These are phyloP conservation scores for Halcyon smyrnensis DNA, from an alignment of 2,797 vertebrate genomes.

Conservation along the genomic window DNA sequence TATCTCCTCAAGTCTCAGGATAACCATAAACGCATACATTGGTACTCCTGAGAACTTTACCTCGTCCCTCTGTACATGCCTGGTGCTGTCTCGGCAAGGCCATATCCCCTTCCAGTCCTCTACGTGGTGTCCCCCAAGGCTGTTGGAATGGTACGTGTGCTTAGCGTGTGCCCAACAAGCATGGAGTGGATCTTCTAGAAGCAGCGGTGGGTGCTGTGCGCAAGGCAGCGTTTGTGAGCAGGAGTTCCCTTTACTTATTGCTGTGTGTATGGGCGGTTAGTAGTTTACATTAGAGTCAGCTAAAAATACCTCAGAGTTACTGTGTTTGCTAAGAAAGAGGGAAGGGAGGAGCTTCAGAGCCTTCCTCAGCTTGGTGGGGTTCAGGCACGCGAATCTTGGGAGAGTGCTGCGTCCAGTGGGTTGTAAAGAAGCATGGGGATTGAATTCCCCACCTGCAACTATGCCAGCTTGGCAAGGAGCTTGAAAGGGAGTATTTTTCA, in stretches of 20 bases:
- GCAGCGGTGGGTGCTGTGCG: background rate
- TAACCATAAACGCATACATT: background rate
- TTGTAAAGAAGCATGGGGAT: background rate
- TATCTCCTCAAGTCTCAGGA: background rate
- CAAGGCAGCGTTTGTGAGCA: background rate
- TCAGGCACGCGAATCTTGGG: background rate
- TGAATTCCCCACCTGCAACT: background rate
- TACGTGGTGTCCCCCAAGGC: background rate
- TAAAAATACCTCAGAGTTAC: background rate
- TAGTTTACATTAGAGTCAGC: background rate
- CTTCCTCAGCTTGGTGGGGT: accelerated
- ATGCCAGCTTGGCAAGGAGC: background rate
- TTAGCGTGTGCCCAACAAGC: background rate
- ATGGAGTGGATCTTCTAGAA: background rate
- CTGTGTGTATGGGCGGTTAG: background rate
- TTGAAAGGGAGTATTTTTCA: background rate
- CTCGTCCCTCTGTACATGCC: background rate
- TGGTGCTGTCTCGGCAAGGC: background rate
- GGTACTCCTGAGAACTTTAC: background rate
- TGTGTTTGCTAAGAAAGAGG: background rate
- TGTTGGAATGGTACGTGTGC: background rate
- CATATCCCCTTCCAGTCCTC: background rate
- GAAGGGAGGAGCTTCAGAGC: background rate
- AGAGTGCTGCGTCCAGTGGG: background rate
- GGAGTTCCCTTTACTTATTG: background rate